Evolutionary conservation across 1,140 invertebrate species (phyloP), one percentile per base, ranked within the genome.

Genomic region (Dolichoris vasculosae): DNA sequence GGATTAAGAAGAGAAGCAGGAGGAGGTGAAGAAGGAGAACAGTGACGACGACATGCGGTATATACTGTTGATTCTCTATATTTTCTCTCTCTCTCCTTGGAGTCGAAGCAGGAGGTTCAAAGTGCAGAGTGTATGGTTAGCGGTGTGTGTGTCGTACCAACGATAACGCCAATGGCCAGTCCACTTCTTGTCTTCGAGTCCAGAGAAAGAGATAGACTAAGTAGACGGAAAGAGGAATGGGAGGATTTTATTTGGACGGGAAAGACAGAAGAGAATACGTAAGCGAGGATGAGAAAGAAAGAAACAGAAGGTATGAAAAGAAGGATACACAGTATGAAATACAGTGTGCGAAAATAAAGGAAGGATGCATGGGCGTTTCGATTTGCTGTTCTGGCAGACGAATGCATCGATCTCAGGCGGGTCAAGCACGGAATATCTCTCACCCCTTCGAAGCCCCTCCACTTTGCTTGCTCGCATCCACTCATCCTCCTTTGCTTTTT

Each of bases 351-450:
- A 86, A 88, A 88, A 87, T 85, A 88, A 89, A 90, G 89, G 90
- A 92, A 91, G 90, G 90, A 91, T 89, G 90, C 89, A 90, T 87
- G 90, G 90, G 91, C 92, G 89, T 87, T 87, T 88, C 89, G 90
- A 89, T 89, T 88, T 88, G 91, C 90, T 89, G 91, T 92, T 93
- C 91, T 92, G 92, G 92, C 92, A 93, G 92, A 93, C 92, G 92
- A 93, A 93, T 92, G 92, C 92, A 93, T 93, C 92, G 92, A 93
- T 93, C 92, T 92, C 92, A 92, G 92, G 91, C 92, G 92, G 92
- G 92, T 93, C 93, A 92, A 92, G 92, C 92, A 91, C 91, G 92
- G 92, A 91, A 89, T 88, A 86, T 89, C 88, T 87, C 88, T 81
- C 81, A 84, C 67, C 80, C 69, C 85, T 67, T 46, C 59, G 30